Base-by-base conservation (phyloP, 2,113 vertebrate species). In the Eolophus roseicapilla region DNA sequence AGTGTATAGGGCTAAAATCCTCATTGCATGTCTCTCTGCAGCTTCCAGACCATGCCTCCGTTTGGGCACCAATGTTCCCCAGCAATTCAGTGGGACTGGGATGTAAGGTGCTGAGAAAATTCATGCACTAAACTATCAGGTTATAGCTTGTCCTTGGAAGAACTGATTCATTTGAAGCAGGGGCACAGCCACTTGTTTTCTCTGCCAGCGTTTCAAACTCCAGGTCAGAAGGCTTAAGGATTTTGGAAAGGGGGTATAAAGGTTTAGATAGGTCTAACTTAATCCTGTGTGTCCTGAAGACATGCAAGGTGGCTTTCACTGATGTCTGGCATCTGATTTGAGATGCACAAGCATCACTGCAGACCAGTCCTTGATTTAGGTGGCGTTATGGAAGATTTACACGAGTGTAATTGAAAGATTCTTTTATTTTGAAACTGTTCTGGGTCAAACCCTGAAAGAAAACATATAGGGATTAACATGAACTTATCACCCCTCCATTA, bases 381-480 rank as follows among this genome's bases (percentile, higher is more conserved):
- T 74, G 41, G 20, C 41, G 49, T 55, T 74, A 50, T 0, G 3
- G 64, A 87, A 83, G 59, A 90, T 84, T 88, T 86, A 81, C 68
- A 57, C 35, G 43, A 46, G 10, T 17, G 24, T 68, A 88, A 90
- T 24, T 83, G 73, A 93, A 93, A 20, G 33, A 67, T 92, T 90
- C 24, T 81, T 94, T 94, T 90, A 60, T 93, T 96, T 78, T 90
- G 46, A 88, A 88, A 86, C 39, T 65, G 37, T 74, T 78, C 71
- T 7, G 3, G 68, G 55, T 88, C 68, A 93, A 92, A 95, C 18
- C 23, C 20, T 64, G 64, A 50, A 90, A 88, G 64, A 93, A 94
- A 81, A 65, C 33, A 60, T 70, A 28, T 6, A 77, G 39, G 18
- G 29, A 90, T 92, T 88, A 86, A 90, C 78, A 86, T 44, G 35